Conservation (phyloP, 2,797 vertebrate species). For the Leucoraja ocellata region DNA sequence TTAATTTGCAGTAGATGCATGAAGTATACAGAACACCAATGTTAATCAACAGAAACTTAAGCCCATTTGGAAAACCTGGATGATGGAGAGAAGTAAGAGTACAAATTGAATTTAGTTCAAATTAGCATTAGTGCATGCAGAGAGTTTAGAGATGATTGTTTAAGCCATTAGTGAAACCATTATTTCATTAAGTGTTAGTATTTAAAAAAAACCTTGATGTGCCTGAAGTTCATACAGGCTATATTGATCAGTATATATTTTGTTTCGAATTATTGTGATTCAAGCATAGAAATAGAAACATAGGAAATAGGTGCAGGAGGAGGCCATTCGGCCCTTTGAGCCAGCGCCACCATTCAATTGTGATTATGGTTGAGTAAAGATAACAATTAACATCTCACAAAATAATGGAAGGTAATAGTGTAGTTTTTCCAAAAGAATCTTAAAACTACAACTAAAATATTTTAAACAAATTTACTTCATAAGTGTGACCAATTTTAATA, state of each 20-base stretch:
- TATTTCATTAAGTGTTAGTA: not conserved
- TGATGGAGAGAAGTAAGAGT: not conserved
- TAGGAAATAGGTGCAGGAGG: too few species aligned
- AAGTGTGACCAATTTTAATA: conserved; percentile 13
- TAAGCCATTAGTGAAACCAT: not conserved
- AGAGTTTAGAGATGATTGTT: not conserved
- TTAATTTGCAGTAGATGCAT: not conserved
- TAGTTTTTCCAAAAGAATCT: not conserved
- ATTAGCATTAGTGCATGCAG: not conserved
- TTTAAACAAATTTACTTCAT: not conserved
- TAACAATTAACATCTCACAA: not conserved
- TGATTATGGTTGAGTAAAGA: not conserved
- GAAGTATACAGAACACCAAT: not conserved
- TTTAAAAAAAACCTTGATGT: not conserved
- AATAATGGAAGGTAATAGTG: not conserved
- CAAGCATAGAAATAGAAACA: too few species aligned
- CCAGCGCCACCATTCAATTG: too few species aligned
- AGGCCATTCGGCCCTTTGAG: too few species aligned
- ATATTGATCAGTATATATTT: not conserved
- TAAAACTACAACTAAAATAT: not conserved
- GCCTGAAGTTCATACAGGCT: not conserved
- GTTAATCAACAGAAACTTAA: not conserved
- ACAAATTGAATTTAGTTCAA: not conserved
- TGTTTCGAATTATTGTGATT: not conserved
- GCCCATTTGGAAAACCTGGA: not conserved